Percentiles rank a stretch among this genome's conserved stretches.
These are phyloP conservation scores for Porites divaricata DNA, from an alignment of 92 coral and sea anemone species.

Conservation along the genomic window DNA sequence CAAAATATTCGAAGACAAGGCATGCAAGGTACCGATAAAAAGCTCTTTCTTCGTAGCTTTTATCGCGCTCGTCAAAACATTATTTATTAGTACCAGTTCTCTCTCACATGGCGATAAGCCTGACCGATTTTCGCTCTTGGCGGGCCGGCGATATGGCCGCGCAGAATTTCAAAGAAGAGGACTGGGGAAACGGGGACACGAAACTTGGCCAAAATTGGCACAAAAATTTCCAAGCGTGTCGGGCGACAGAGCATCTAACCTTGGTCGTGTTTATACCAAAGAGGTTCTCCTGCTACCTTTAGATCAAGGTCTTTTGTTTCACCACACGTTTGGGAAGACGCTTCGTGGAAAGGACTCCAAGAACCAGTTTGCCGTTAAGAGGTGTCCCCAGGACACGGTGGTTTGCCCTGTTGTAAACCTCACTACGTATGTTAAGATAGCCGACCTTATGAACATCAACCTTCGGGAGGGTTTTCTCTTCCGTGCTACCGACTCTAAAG, in stretches of 20 bases:
- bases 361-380: constrained; percentile 16
- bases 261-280: constrained; percentile 19
- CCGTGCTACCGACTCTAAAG: constrained; percentile 23
- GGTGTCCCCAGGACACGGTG: background rate
- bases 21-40: too few relatives aligned
- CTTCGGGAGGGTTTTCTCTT: constrained; percentile 41
- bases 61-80: too few relatives aligned
- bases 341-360: constrained; percentile 20
- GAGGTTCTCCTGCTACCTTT: constrained; percentile 41
- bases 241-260: constrained; percentile 44
- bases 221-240: too few relatives aligned
- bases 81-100: too few relatives aligned
- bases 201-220: too few relatives aligned
- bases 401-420: constrained; percentile 28
- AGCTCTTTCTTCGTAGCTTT: too few relatives aligned
- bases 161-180: too few relatives aligned
- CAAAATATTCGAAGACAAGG: too few relatives aligned
- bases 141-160: too few relatives aligned
- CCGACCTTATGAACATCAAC: constrained; percentile 14
- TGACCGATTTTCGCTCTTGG: too few relatives aligned
- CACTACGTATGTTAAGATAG: background rate
- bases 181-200: too few relatives aligned
- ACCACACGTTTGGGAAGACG: constrained; percentile 44
- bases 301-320: constrained; percentile 30
- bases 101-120: too few relatives aligned